Evolutionary conservation across 2,113 vertebrate genomes (phyloP).

Genomic region (Irena cyanogastra): DNA sequence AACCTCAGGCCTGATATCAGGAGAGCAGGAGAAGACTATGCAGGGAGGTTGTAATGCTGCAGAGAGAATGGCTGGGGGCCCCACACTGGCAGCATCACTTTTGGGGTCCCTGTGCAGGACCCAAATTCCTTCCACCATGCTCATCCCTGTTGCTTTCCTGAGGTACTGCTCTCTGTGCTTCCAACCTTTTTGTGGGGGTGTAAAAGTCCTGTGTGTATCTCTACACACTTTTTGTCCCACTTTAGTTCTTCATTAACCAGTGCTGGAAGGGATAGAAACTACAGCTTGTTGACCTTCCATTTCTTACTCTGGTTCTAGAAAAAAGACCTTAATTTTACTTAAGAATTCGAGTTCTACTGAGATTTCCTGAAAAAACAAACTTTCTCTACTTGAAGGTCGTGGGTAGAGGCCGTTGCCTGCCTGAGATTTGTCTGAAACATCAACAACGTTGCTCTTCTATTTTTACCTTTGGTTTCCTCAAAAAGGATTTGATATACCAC

Average conservation of each 20-base stretch:
- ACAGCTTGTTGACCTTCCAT: not conserved
- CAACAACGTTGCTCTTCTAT: not conserved
- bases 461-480: not conserved
- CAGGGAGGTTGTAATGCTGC: fast-evolving
- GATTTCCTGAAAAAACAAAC: not conserved
- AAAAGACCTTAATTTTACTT: not conserved
- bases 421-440: not conserved
- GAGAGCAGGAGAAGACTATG: not conserved
- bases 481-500: not conserved
- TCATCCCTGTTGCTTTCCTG: not conserved
- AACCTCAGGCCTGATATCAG: not conserved
- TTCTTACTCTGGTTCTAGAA: not conserved
- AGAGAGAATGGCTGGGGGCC: fast-evolving
- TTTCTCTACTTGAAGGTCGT: not conserved
- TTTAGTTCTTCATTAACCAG: not conserved
- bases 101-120: not conserved
- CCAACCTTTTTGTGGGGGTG: fast-evolving
- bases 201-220: not conserved
- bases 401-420: not conserved
- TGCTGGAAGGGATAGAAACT: not conserved
- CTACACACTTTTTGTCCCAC: not conserved
- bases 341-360: not conserved
- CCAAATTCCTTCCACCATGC: not conserved
- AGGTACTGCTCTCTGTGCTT: not conserved
- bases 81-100: not conserved